These are phyloP conservation scores for Okamejei kenojei DNA, from an alignment of 2,797 vertebrate species.

Conservation along the genomic window DNA sequence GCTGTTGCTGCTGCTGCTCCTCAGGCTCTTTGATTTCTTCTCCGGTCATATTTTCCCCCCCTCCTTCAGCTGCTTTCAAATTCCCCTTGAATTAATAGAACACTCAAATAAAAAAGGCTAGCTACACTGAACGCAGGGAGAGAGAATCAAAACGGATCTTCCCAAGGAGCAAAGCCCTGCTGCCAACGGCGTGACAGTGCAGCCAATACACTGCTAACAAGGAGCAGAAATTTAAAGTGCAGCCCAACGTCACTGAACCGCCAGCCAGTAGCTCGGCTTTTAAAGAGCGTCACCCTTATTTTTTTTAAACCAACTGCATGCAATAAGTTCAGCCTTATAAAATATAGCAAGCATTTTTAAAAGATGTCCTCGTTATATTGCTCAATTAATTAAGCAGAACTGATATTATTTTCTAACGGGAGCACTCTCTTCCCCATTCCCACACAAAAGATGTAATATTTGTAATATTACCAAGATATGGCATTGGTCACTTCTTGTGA, in stretches of 20 bases:
- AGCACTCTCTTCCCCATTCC: no score
- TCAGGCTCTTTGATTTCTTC: constrained; percentile 19
- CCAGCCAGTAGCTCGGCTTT: neutral
- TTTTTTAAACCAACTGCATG: neutral
- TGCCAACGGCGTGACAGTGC: neutral
- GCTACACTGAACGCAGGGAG: no score
- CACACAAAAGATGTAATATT: no score
- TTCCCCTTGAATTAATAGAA: neutral
- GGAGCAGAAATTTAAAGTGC: neutral
- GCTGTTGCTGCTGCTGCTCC: neutral
- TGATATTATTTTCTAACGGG: neutral
- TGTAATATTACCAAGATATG: neutral
- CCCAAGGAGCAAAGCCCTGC: no score
- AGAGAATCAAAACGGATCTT: neutral
- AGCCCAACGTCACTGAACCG: neutral
- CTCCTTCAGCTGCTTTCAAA: no score
- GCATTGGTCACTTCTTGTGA: neutral
- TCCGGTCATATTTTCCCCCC: neutral
- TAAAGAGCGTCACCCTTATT: neutral
- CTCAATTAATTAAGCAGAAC: neutral
- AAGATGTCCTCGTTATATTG: neutral
- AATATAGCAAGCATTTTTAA: neutral
- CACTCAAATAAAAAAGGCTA: neutral
- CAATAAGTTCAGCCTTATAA: neutral
- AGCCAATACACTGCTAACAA: neutral